Base-by-base conservation (phyloP, 2,797 vertebrate species). In the Amphiprion clarkii region DNA sequence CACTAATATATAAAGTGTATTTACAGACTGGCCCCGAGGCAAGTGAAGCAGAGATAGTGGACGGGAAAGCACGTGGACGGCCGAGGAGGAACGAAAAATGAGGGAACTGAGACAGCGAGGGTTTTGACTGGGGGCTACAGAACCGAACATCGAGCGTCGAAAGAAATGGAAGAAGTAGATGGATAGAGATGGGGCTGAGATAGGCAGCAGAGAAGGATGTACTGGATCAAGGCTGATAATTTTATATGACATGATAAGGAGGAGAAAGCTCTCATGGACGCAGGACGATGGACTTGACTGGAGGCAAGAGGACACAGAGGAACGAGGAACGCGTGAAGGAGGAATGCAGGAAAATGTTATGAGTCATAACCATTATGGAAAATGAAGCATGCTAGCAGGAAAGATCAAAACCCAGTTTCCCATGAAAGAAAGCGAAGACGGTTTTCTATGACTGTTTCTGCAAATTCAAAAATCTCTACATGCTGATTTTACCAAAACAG, bases 211-310 rank as follows among this genome's bases (percentile, higher is more conserved):
- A 76, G 53, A 57, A 69, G 63, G 48, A 61, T 74, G 58, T 52
- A 78, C 70, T 70, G 59, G 63, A 87, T 81, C 54, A 59, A 56
- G 36, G 56, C 67, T 75, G 71, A 86, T 87, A 29, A 90, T 46
- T 89, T 88, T 21, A 72, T 71, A 74, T 67, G 83, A 78, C 69
- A 80, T 59, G 74, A 74, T 88, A 74, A 87, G 71, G 29, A 67
- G 78, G 29, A 87, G 57, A 71, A 71, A 73, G 72, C 76, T 57
- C 55, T 72, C 49, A 58, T 14, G 9, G 79, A 71, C 56, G 33
- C 66, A 68, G 36, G 58, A 71, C 6, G 59, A 87, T 51, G 21
- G 64, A 60, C 53, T 27, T 39, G 49, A 74, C 55, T 72, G 48
- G 65, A 78, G 49, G 69, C 62, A 39, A 57, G 21, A 60, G 5